Percentiles rank a stretch among this genome's conserved stretches.
phyloP scores from a whole-genome alignment of 2,797 vertebrate species.

The Ctenopoma kingsleyae region DNA sequence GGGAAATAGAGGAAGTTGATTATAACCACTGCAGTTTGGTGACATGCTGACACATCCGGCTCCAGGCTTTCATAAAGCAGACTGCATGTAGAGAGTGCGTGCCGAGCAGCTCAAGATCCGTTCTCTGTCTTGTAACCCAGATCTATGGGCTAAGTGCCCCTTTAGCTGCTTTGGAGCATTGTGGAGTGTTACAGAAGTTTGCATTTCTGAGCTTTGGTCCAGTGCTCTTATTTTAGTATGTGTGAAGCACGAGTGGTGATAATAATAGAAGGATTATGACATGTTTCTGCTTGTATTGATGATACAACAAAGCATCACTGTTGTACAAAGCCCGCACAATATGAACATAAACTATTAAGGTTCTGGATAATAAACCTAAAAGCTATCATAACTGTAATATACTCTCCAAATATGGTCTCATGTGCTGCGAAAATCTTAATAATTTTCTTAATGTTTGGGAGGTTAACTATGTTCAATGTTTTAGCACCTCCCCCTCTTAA shows the following conservation, averaged over 20 bases:
- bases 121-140: not conserved
- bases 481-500: no score
- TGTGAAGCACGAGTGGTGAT: not conserved
- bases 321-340: no score
- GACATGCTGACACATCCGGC: constrained; percentile 12
- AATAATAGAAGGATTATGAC: not conserved
- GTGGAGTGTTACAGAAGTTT: not conserved
- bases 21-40: not conserved
- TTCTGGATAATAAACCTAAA: no score
- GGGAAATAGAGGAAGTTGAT: constrained; percentile 1
- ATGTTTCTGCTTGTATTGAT: not conserved
- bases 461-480: no score
- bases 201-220: not conserved
- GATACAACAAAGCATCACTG: no score
- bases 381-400: no score
- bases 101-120: constrained; percentile 1
- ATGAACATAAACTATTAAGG: no score
- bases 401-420: no score
- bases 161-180: no score
- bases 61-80: constrained; percentile 7
- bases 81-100: not conserved
- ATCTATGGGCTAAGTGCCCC: not conserved
- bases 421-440: no score
- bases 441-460: no score
- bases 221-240: no score